These are phyloP conservation scores for Malthinus seriepunctatus DNA, from an alignment of 2,888 invertebrate species.

Conservation along the genomic window DNA sequence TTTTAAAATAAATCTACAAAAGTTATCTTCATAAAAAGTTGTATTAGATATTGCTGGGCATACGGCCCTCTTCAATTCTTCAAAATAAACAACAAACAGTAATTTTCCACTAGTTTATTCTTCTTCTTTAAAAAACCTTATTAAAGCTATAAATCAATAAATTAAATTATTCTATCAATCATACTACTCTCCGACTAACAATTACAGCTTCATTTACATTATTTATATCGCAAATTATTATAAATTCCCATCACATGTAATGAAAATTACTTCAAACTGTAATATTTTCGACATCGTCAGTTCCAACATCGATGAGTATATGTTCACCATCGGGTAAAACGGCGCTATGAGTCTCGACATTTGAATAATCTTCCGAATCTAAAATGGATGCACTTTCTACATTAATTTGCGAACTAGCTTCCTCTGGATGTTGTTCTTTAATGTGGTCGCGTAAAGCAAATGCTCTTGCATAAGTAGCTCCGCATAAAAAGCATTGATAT, in stretches of 20 bases:
- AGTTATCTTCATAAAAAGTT: too few species aligned
- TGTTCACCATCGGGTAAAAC: constrained; percentile 42
- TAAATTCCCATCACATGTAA: not conserved
- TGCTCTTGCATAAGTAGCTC: constrained; percentile 75
- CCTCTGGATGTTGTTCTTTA: constrained; percentile 61
- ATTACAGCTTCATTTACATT: too few species aligned
- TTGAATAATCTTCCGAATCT: constrained; percentile 16
- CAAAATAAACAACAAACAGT: too few species aligned
- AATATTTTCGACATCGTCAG: constrained; percentile 13
- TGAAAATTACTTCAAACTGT: not conserved
- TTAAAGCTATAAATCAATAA: too few species aligned
- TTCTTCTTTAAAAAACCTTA: too few species aligned
- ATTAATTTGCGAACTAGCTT: not conserved
- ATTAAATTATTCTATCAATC: too few species aligned
- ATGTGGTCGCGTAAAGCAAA: constrained; percentile 77
- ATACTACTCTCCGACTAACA: too few species aligned
- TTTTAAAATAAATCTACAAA: too few species aligned
- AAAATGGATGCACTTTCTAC: constrained; percentile 26
- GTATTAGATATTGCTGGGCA: too few species aligned
- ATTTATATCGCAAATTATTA: too few species aligned
- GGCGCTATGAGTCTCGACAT: constrained; percentile 33
- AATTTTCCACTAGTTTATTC: too few species aligned
- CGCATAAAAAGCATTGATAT: constrained; percentile 71
- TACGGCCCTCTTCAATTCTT: too few species aligned
- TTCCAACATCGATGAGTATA: constrained; percentile 19